Evolutionary conservation across 2,888 invertebrate genomes (phyloP).

Genomic region (Acanthococcus lagerstroemiae): DNA sequence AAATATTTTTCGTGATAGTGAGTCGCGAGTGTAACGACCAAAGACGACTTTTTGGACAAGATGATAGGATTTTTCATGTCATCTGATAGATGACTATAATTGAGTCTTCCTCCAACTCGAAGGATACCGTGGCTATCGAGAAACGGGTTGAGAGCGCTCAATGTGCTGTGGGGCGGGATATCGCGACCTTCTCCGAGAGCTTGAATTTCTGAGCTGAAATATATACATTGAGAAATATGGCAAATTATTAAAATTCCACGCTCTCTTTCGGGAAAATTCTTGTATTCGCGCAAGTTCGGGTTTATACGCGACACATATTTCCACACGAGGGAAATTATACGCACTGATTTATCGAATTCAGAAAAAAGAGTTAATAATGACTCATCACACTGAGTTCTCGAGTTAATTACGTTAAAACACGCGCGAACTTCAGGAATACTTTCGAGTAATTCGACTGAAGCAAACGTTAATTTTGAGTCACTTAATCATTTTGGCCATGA

Average conservation of each 20-base stretch:
- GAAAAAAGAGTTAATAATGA: not conserved
- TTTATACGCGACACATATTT: not conserved
- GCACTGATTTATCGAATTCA: not conserved
- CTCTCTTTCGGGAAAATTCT: not conserved
- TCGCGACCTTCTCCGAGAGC: not conserved
- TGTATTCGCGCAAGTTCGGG: not conserved
- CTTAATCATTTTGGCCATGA: not conserved
- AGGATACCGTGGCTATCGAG: slow-evolving; percentile 9
- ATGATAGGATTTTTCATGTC: slow-evolving; percentile 27
- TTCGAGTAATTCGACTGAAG: not conserved
- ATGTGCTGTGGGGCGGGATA: not conserved
- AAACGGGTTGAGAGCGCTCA: slow-evolving; percentile 15
- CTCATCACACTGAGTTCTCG: not conserved
- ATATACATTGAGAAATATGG: not conserved
- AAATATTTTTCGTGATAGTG: slow-evolving; percentile 1
- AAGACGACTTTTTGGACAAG: not conserved
- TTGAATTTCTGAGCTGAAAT: not conserved
- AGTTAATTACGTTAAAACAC: not conserved
- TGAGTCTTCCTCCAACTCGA: slow-evolving; percentile 27
- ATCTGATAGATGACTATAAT: not conserved
- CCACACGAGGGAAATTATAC: not conserved
- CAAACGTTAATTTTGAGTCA: not conserved
- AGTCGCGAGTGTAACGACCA: not conserved
- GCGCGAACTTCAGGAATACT: too few species aligned
- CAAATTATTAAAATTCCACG: not conserved